phyloP scores from a whole-genome alignment of 2,797 vertebrate genomes.

The Bradypus variegatus region DNA sequence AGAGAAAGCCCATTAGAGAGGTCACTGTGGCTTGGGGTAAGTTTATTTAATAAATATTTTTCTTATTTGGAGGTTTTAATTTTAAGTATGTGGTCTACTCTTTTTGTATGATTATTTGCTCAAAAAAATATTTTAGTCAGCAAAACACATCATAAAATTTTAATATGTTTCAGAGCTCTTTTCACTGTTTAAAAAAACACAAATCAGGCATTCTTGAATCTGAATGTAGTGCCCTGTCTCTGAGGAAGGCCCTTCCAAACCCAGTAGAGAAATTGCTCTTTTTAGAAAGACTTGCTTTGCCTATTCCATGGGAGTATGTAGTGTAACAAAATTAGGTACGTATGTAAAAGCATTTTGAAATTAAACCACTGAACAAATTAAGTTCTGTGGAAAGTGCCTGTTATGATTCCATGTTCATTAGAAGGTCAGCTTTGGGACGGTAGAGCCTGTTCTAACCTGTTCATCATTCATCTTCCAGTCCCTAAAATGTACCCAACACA shows the following conservation, averaged over 20 bases:
- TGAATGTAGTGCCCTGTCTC: slow-evolving; percentile 63
- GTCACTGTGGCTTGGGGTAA: slow-evolving; percentile 59
- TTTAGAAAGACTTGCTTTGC: not conserved
- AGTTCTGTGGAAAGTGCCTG: not conserved
- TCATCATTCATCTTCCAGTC: not conserved
- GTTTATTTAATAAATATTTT: slow-evolving; percentile 70
- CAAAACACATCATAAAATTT: slow-evolving; percentile 70
- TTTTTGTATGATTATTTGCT: slow-evolving; percentile 70
- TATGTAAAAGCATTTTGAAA: not conserved
- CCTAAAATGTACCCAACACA: not conserved
- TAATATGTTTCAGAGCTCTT: slow-evolving; percentile 65
- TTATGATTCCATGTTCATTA: too few species aligned
- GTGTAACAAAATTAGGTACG: not conserved
- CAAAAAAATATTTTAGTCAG: slow-evolving; percentile 69
- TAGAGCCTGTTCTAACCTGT: not conserved
- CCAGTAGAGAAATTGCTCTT: slow-evolving; percentile 19
- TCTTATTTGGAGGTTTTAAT: slow-evolving; percentile 67
- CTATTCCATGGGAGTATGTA: not conserved
- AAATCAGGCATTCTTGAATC: slow-evolving; percentile 65
- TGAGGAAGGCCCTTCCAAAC: slow-evolving; percentile 56
- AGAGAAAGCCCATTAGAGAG: slow-evolving; percentile 49
- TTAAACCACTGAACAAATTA: not conserved
- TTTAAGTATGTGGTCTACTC: slow-evolving; percentile 72
- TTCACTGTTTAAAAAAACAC: slow-evolving; percentile 61
- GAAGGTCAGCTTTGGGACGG: not conserved